Conservation (phyloP, 2,797 vertebrate species). For the Micropoecilia bifurca region DNA sequence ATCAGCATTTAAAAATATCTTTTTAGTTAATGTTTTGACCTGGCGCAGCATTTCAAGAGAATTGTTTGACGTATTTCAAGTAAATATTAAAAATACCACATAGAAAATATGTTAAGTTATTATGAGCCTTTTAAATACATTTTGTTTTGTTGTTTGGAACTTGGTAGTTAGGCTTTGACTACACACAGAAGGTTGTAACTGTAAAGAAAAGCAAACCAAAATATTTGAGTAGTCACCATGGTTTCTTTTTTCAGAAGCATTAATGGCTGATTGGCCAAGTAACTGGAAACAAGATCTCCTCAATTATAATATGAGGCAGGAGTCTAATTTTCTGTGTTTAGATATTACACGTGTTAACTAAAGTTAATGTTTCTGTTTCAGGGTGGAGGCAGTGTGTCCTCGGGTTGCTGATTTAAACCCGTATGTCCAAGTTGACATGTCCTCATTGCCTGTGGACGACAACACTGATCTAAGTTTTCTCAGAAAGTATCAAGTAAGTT, state of each 20-base stretch:
- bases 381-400: slow-evolving; percentile 89
- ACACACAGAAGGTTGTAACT: neutral
- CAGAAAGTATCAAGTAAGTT: slow-evolving; percentile 88
- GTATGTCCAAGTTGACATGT: slow-evolving; percentile 91
- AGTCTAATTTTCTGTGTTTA: neutral
- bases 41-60: neutral
- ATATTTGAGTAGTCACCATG: neutral
- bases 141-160: neutral
- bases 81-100: neutral
- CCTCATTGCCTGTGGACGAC: slow-evolving; percentile 83
- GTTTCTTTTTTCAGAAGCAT: neutral
- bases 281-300: neutral
- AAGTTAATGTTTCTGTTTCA: slow-evolving; percentile 60
- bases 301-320: neutral
- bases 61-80: neutral
- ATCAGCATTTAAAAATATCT: neutral
- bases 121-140: neutral
- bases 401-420: slow-evolving; percentile 93
- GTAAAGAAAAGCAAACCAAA: neutral
- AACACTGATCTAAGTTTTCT: slow-evolving; percentile 91
- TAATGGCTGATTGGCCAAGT: neutral
- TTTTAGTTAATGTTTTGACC: neutral
- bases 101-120: neutral
- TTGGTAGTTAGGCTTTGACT: neutral
- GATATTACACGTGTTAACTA: neutral